phyloP scores from a whole-genome alignment of 2,888 invertebrate species.

The Amorpha juglandis region DNA sequence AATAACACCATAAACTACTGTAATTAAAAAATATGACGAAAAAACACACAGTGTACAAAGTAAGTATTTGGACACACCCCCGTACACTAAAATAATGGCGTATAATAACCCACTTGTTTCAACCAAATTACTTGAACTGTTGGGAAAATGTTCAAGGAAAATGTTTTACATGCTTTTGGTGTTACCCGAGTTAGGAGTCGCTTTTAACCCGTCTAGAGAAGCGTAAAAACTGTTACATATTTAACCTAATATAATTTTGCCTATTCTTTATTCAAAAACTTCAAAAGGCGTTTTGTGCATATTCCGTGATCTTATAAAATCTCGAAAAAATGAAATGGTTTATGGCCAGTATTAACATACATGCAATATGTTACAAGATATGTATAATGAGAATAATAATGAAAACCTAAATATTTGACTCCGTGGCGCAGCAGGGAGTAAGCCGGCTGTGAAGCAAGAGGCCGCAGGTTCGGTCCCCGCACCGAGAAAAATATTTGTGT shows the following conservation, averaged over 20 bases:
- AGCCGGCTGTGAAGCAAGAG: too few relatives aligned
- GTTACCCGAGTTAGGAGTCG: neutral
- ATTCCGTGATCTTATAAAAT: too few relatives aligned
- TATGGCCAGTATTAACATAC: too few relatives aligned
- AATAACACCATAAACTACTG: slow-evolving; percentile 11
- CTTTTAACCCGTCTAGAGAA: neutral
- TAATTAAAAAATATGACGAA: slow-evolving; percentile 20
- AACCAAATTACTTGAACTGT: slow-evolving; percentile 21
- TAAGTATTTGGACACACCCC: slow-evolving; percentile 20
- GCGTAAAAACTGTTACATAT: neutral
- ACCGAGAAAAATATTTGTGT: too few relatives aligned
- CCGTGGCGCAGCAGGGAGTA: too few relatives aligned
- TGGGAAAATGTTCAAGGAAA: slow-evolving; percentile 13
- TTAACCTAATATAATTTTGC: neutral
- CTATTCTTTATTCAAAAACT: too few relatives aligned
- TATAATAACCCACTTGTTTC: slow-evolving; percentile 20
- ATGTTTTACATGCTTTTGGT: slow-evolving; percentile 19
- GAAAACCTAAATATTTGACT: too few relatives aligned
- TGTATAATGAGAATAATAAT: too few relatives aligned
- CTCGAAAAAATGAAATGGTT: too few relatives aligned
- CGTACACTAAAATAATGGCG: slow-evolving; percentile 3
- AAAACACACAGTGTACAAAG: slow-evolving; percentile 13
- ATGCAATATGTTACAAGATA: too few relatives aligned
- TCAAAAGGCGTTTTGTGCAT: too few relatives aligned
- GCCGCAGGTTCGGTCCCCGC: too few relatives aligned